Conservation (phyloP, 2,113 vertebrate species). For the Campylorhamphus procurvoides region DNA sequence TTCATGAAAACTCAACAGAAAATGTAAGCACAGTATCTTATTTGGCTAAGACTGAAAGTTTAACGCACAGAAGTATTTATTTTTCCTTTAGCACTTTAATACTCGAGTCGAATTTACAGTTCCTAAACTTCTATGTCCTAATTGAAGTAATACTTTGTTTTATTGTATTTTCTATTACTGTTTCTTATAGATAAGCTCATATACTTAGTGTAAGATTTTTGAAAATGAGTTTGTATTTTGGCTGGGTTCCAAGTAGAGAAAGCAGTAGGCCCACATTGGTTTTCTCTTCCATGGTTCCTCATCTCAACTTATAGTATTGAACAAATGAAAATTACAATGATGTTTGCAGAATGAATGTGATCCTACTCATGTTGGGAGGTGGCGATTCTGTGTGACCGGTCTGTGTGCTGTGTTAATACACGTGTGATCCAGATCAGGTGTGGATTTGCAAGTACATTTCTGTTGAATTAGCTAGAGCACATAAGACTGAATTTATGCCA, state of each 20-base stretch:
- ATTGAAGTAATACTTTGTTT: background rate
- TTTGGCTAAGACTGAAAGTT: background rate
- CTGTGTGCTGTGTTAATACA: background rate
- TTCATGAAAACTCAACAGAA: background rate
- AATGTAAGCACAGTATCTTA: background rate
- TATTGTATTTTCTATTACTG: background rate
- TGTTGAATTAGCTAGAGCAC: background rate
- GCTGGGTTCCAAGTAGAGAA: background rate
- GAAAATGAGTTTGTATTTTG: background rate
- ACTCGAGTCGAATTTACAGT: background rate
- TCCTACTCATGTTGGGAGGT: background rate
- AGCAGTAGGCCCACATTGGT: background rate
- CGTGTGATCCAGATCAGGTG: conserved; percentile 28
- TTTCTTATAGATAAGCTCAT: background rate
- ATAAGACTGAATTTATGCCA: background rate
- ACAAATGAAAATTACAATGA: background rate
- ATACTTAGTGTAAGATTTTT: background rate
- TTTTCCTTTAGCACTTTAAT: background rate
- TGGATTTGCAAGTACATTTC: conserved; percentile 11
- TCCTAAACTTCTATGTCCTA: background rate
- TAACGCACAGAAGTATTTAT: background rate
- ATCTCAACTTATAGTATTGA: background rate
- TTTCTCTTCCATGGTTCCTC: background rate
- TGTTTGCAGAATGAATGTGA: background rate
- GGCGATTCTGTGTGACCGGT: background rate